Evolutionary conservation across 2,888 invertebrate genomes (phyloP).

Genomic region (Willowsia nigromaculata): DNA sequence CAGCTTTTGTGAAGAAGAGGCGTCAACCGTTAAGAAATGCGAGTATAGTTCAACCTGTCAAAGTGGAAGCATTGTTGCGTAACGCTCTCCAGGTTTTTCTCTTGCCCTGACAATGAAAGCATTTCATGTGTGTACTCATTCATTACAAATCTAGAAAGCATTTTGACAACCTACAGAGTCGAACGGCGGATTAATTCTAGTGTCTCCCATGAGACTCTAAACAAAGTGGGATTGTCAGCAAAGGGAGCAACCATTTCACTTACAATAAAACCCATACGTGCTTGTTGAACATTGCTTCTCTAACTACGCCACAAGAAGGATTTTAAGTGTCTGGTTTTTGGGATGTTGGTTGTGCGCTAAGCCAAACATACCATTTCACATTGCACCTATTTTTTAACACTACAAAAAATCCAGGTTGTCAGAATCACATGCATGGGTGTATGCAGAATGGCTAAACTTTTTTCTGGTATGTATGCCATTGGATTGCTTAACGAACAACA

Average conservation of each 20-base stretch:
- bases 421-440: too few relatives aligned
- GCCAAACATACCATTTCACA: too few relatives aligned
- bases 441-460: too few relatives aligned
- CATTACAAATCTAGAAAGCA: not conserved
- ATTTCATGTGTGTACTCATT: not conserved
- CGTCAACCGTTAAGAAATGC: not conserved
- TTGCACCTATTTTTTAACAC: too few relatives aligned
- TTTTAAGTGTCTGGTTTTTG: too few relatives aligned
- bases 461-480: too few relatives aligned
- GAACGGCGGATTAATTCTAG: conserved; percentile 29
- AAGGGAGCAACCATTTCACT: not conserved
- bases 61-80: conserved; percentile 1
- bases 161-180: conserved; percentile 15
- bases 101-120: not conserved
- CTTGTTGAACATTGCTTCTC: not conserved
- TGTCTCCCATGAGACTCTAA: conserved; percentile 17
- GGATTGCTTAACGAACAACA: not conserved
- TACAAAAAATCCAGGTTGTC: too few relatives aligned
- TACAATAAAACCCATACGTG: not conserved
- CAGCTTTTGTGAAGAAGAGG: not conserved
- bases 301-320: too few relatives aligned
- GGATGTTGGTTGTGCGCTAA: too few relatives aligned
- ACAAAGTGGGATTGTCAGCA: conserved; percentile 8
- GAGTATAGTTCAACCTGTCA: not conserved
- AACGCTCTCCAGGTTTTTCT: not conserved